Percentiles rank a stretch among this genome's conserved stretches.
These are phyloP conservation scores for Eospalax fontanierii DNA, from an alignment of 2,797 vertebrate genomes.

Conservation along the genomic window DNA sequence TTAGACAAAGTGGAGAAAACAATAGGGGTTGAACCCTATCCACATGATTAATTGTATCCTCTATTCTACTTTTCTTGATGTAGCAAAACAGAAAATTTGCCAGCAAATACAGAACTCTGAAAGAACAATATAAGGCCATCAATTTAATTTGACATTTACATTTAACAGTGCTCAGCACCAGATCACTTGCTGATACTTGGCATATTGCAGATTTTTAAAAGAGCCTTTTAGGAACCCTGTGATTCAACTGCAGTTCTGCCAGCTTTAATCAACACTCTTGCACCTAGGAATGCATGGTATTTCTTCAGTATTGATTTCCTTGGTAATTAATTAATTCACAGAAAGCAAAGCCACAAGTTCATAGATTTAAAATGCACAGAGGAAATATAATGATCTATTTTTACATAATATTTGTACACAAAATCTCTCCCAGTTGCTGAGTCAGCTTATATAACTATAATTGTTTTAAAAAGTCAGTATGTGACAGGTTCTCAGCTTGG, in stretches of 20 bases:
- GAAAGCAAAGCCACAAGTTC: conserved; percentile 74
- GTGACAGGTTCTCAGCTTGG: fast-evolving
- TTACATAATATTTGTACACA: conserved; percentile 70
- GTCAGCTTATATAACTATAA: conserved; percentile 55
- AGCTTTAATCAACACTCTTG: conserved; percentile 72
- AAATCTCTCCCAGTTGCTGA: conserved; percentile 52
- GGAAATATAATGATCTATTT: conserved; percentile 78
- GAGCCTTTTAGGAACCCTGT: conserved; percentile 71
- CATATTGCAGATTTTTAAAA: conserved; percentile 73
- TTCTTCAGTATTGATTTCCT: conserved; percentile 72
- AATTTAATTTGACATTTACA: conserved; percentile 81
- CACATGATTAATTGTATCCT: neutral
- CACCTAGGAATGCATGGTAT: conserved; percentile 21
- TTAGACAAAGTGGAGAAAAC: neutral
- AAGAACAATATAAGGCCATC: conserved; percentile 73
- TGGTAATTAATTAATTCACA: conserved; percentile 82
- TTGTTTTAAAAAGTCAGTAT: conserved; percentile 20
- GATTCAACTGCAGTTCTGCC: conserved; percentile 70
- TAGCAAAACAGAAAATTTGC: conserved; percentile 51
- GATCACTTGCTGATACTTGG: conserved; percentile 73
- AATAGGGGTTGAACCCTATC: conserved; percentile 22
- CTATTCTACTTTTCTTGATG: neutral
- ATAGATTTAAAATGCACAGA: conserved; percentile 72
- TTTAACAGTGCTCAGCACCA: conserved; percentile 76
- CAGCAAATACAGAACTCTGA: conserved; percentile 57